phyloP scores from a whole-genome alignment of 1,140 invertebrate species.

The Drosophila santomea region DNA sequence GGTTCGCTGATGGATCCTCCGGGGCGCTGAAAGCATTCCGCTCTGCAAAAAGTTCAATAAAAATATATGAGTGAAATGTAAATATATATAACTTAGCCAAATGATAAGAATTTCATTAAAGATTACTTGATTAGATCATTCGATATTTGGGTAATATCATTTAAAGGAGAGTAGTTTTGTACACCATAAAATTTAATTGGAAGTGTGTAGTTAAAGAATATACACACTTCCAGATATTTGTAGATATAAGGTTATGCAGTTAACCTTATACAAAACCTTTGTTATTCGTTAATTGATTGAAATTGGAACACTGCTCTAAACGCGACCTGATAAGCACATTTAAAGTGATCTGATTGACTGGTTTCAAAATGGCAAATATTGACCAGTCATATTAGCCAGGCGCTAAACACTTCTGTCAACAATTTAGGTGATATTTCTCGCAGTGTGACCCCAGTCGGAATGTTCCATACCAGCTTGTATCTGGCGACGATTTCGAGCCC shows the following conservation, averaged over 20 bases:
- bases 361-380: too few species aligned
- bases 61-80: background rate
- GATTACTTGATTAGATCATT: background rate
- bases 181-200: background rate
- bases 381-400: constrained; percentile 7
- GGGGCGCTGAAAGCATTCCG: constrained; percentile 59
- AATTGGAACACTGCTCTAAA: too few species aligned
- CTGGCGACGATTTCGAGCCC: constrained; percentile 36
- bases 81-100: background rate
- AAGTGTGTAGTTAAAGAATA: too few species aligned
- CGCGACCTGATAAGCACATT: too few species aligned
- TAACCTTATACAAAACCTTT: too few species aligned
- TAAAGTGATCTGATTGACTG: too few species aligned
- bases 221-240: too few species aligned
- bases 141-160: background rate
- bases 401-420: background rate
- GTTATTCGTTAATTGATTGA: too few species aligned
- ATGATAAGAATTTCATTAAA: background rate
- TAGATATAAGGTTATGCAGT: too few species aligned
- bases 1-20: constrained; percentile 53
- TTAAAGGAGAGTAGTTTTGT: background rate
- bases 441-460: background rate
- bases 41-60: constrained; percentile 57
- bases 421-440: background rate
- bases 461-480: constrained; percentile 11